phyloP scores from a whole-genome alignment of 1,140 invertebrate genomes.

The Drosophila triauraria region DNA sequence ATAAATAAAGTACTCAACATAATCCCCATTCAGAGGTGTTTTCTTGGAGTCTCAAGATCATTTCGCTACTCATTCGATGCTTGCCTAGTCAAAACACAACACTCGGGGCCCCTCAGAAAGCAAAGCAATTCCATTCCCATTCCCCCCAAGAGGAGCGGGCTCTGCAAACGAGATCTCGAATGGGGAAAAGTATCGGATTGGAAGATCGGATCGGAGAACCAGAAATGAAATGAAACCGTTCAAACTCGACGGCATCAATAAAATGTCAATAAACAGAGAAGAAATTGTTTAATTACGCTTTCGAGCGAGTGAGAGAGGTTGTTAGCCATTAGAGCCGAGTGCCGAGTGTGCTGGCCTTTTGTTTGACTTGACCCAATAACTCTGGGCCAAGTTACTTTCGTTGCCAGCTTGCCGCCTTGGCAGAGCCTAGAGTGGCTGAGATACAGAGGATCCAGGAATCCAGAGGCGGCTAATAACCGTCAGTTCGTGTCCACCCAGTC shows the following conservation, averaged over 20 bases:
- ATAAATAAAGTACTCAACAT: constrained; percentile 29
- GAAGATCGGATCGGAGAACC: constrained; percentile 13
- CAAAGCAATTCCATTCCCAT: constrained; percentile 16
- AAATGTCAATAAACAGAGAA: constrained; percentile 75
- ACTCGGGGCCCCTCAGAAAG: constrained; percentile 8
- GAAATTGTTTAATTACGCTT: constrained; percentile 81
- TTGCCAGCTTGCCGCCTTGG: constrained; percentile 37
- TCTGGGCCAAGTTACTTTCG: constrained; percentile 60
- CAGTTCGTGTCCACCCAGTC: constrained; percentile 46
- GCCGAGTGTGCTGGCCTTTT: constrained; percentile 27
- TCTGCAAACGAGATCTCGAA: constrained; percentile 38
- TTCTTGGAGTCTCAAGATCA: constrained; percentile 35
- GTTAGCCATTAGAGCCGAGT: constrained; percentile 22
- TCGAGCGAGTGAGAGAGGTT: constrained; percentile 65
- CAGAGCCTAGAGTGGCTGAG: background rate
- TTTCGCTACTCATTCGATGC: constrained; percentile 43
- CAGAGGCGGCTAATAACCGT: constrained; percentile 58
- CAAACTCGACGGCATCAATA: constrained; percentile 67
- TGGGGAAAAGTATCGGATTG: constrained; percentile 45
- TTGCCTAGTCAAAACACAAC: constrained; percentile 34
- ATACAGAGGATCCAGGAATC: constrained; percentile 9
- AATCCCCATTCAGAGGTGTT: constrained; percentile 45
- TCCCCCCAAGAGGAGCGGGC: constrained; percentile 23
- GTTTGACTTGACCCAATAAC: constrained; percentile 73
- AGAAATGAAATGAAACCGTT: constrained; percentile 55